These are phyloP conservation scores for Theristicus caerulescens DNA, from an alignment of 2,113 vertebrate genomes.

Conservation along the genomic window DNA sequence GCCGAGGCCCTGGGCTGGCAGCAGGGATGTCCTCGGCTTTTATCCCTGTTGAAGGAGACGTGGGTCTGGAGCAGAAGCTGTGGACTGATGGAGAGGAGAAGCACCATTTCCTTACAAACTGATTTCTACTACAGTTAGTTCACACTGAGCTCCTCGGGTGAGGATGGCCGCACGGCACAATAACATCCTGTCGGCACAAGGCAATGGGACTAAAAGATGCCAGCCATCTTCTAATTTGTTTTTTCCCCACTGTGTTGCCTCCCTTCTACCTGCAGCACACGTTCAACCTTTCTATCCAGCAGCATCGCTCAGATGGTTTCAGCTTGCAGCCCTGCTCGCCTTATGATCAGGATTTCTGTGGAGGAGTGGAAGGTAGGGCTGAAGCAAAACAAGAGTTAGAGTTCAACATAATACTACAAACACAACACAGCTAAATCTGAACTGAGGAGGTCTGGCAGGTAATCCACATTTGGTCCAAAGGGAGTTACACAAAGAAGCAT, in stretches of 20 bases:
- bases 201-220: accelerated
- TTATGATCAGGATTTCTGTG: background rate
- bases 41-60: background rate
- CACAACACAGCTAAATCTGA: background rate
- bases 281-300: background rate
- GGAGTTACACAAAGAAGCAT: background rate
- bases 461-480: background rate
- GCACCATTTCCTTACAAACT: background rate
- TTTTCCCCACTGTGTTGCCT: accelerated
- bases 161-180: background rate
- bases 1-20: accelerated
- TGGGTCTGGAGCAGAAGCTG: background rate
- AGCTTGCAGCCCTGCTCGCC: background rate
- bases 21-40: accelerated
- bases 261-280: background rate
- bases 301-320: accelerated
- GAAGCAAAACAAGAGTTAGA: background rate
- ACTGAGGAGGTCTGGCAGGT: background rate
- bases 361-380: accelerated
- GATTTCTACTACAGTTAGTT: background rate
- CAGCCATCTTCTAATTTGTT: background rate
- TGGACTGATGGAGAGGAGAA: background rate
- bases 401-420: background rate
- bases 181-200: accelerated
- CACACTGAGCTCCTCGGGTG: background rate